Evolutionary conservation across 2,113 vertebrate species (phyloP), one percentile per base, ranked within the genome.

Genomic region (Crotalus helleri): DNA sequence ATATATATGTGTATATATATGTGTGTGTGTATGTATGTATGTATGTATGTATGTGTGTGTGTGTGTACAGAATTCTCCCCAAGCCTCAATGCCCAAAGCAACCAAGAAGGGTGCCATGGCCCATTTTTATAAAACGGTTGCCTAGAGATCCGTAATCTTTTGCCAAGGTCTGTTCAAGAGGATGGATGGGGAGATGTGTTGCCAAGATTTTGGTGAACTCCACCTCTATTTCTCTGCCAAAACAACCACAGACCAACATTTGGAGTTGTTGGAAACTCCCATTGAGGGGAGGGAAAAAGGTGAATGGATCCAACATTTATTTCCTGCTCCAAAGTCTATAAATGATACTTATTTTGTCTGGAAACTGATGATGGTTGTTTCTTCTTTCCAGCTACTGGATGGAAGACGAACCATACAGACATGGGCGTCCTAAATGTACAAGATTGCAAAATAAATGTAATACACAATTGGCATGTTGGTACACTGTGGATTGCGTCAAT

Each of bases 361-460:
- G 64, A 33, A 13, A 74, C 13, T 74, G n/a, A 74, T 0, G 10
- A 5, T n/a, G 5, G 39, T 39, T 39, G 39, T 39, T 74, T 74
- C n/a, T 74, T 74, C n/a, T 74, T 74, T 74, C 15, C 4, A 64
- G 64, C 2, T 69, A 15, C 12, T 69, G 64, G 64, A 5, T 46
- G 26, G 3, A 12, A 39, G 39, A 39, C 39, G 39, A 39, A 39
- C 39, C 39, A 39, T 39, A 39, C 39, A 39, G 39, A 39, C 39
- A 39, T 39, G 39, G 39, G 39, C 39, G 39, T 39, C 39, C 39
- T 39, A 39, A 39, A 39, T 64, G 59, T 64, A 10, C 0, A 29
- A 11, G 1, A 64, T 1, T 64, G 11, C 0, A 0, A 8, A 64
- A 0, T 29, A 3, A 0, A 4, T 69, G 64, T 69, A 0, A 0